Base-by-base conservation (phyloP, 2,888 invertebrate species). In the Dynastes grantii region DNA sequence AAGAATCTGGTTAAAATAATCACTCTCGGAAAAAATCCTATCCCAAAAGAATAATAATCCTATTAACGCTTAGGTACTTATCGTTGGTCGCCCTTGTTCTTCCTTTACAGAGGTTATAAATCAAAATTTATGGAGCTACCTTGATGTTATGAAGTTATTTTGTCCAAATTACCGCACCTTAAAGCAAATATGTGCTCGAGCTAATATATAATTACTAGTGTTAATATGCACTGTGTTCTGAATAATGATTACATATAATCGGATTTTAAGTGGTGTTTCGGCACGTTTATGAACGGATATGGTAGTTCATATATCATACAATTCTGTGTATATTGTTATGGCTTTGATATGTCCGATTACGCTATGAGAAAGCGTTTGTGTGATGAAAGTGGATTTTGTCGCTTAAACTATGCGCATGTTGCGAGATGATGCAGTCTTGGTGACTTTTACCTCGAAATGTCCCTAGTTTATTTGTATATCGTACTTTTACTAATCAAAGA, bases 61-160 rank as follows among this genome's bases (percentile, higher is more conserved):
- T 61, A 63, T 61, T 75, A 75, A 75, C 73, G 61, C 45, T 75
- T 73, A 58, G 73, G 73, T 73, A 61, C 45, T 37, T 32, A 22
- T 45, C n/a, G 61, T 61, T 45, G 11, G 9, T 61, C 6, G 58
- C 27, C 22, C 45, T 63, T 61, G 22, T 27, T 45, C 9, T 55
- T 77, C 58, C 27, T 68, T 65, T 67, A 29, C 45, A 40, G 77
- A 11, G 58, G 64, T 51, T 63, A 75, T 78, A 78, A 78, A 78
- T 78, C 78, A 78, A 78, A 55, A 37, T 78, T 65, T 53, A 71
- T 71, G 40, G 64, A 16, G 53, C 40, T 27, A 8, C 27, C 40
- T 13, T 22, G 45, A 78, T 55, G 65, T 64, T 71, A 78, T 78
- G 65, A 78, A 78, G 78, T 78, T 65, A 78, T 78, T 78, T 71